Conservation (phyloP, 2,888 invertebrate genomes). For the Acrobeloides nanus region DNA sequence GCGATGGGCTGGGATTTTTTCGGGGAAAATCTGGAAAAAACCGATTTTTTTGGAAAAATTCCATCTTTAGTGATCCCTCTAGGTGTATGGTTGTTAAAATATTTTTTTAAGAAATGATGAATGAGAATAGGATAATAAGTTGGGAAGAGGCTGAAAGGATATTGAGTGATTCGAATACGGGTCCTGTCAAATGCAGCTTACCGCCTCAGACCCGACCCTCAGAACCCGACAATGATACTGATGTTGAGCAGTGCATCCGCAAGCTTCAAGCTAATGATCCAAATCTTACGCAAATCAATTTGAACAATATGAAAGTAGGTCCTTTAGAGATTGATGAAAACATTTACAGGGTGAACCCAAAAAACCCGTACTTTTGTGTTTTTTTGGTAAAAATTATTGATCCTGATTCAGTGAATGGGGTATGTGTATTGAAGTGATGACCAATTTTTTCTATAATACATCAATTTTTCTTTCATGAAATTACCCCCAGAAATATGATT, state of each 20-base stretch:
- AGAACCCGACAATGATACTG: slow-evolving; percentile 92
- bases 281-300: slow-evolving; percentile 82
- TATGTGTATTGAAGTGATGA: too few species aligned
- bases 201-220: slow-evolving; percentile 49
- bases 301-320: slow-evolving; percentile 94
- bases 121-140: slow-evolving; percentile 50
- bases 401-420: slow-evolving; percentile 1
- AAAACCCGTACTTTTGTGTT: too few species aligned
- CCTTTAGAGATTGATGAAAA: background rate
- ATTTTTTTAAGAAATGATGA: slow-evolving; percentile 45
- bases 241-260: slow-evolving; percentile 68
- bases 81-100: too few species aligned
- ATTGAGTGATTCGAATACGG: slow-evolving; percentile 29
- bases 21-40: too few species aligned
- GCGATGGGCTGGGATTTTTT: too few species aligned
- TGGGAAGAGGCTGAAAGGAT: slow-evolving; percentile 47
- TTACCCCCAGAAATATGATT: too few species aligned
- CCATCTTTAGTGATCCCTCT: too few species aligned
- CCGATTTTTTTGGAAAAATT: too few species aligned
- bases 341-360: background rate
- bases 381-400: too few species aligned
- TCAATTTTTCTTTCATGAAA: too few species aligned
- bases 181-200: slow-evolving; percentile 44
- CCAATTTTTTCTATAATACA: too few species aligned
- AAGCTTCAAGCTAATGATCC: slow-evolving; percentile 65